A percentile compares a stretch with the other conserved stretches of the same genome.
Conservation (phyloP, 2,888 invertebrate species). For the Uropetala carovei region DNA sequence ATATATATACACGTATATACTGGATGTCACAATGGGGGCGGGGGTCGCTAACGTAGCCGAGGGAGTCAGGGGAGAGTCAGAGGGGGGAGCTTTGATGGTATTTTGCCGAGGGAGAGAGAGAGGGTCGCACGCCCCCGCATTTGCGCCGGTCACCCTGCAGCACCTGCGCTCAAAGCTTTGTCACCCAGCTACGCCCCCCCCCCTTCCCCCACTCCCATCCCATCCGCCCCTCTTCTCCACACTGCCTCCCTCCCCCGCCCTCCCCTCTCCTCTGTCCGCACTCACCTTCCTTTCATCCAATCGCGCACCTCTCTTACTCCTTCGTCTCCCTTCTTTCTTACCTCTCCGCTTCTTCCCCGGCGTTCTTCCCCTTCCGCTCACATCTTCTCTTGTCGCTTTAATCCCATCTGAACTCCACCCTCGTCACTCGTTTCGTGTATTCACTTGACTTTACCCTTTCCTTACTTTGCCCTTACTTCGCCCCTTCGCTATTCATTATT, state of each 20-base stretch:
- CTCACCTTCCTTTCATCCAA: not conserved
- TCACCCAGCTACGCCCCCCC: not conserved
- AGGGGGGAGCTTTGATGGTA: too few species aligned
- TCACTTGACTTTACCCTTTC: not conserved
- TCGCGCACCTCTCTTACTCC: not conserved
- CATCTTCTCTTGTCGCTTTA: not conserved
- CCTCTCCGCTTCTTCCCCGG: not conserved
- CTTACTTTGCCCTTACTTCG: not conserved
- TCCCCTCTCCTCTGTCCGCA: not conserved
- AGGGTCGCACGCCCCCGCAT: not conserved
- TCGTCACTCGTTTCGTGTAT: not conserved
- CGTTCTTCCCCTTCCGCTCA: not conserved
- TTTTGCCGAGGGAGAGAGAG: not conserved
- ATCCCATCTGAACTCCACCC: conserved; percentile 6
- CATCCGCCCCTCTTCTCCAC: not conserved
- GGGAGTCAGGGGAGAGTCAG: too few species aligned
- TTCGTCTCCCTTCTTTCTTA: not conserved
- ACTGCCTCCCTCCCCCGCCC: not conserved
- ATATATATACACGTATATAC: too few species aligned
- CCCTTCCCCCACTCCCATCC: not conserved
- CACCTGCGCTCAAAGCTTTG: not conserved
- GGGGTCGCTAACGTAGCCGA: too few species aligned
- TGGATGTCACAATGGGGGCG: too few species aligned
- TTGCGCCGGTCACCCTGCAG: conserved; percentile 10
- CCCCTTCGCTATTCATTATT: not conserved